Evolutionary conservation across 2,888 invertebrate genomes (phyloP).

Genomic region (Agapostemon virescens): DNA sequence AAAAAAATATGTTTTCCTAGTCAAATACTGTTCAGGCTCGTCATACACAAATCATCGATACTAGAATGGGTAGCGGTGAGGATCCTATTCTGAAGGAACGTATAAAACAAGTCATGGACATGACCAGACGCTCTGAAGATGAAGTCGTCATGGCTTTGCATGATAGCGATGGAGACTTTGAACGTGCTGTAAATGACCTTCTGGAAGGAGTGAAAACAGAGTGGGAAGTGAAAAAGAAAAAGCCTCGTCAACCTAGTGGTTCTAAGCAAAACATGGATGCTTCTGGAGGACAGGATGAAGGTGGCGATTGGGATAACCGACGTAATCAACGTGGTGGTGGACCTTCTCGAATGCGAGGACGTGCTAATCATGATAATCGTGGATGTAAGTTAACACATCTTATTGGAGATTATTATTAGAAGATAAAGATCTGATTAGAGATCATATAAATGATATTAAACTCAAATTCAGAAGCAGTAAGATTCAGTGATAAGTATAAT

Average conservation of each 20-base stretch:
- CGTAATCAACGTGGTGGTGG: constrained; percentile 77
- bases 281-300: constrained; percentile 81
- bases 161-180: constrained; percentile 94
- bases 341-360: constrained; percentile 81
- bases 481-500: too few relatives aligned
- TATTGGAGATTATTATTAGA: too few relatives aligned
- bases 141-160: constrained; percentile 95
- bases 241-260: constrained; percentile 86
- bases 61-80: constrained; percentile 84
- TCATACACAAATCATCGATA: constrained; percentile 91
- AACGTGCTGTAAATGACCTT: constrained; percentile 90
- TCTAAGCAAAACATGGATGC: constrained; percentile 78
- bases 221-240: constrained; percentile 96
- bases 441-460: background rate
- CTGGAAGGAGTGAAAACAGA: constrained; percentile 90
- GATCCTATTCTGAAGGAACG: constrained; percentile 85
- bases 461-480: background rate
- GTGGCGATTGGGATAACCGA: constrained; percentile 81
- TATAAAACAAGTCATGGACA: constrained; percentile 92
- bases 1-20: constrained; percentile 46
- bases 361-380: constrained; percentile 82
- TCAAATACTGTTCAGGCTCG: constrained; percentile 87
- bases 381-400: constrained; percentile 79
- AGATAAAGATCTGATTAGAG: too few relatives aligned
- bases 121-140: constrained; percentile 94